A percentile compares a stretch with the other conserved stretches of the same genome.
Conservation (phyloP, 2,888 invertebrate species). For the Dasypogon diadema region DNA sequence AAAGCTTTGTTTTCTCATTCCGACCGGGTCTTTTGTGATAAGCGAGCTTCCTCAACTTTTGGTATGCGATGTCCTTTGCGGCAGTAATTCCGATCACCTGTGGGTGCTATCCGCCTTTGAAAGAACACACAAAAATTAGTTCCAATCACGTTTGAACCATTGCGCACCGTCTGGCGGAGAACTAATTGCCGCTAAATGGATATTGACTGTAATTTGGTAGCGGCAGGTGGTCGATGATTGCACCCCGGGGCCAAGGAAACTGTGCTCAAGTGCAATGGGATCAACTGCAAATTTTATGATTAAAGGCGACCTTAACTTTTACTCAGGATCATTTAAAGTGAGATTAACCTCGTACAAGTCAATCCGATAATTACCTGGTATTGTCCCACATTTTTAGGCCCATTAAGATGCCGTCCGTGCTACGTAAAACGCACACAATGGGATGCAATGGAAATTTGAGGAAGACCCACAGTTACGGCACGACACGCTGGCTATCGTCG, state of each 20-base stretch:
- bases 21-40: neutral
- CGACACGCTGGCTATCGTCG: neutral
- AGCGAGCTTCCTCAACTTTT: neutral
- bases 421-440: neutral
- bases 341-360: conserved; percentile 33
- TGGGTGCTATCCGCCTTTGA: too few relatives aligned
- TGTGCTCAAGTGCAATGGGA: neutral
- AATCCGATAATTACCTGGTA: conserved; percentile 3
- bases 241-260: conserved; percentile 12
- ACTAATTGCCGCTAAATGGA: neutral
- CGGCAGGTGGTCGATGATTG: neutral
- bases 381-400: conserved; percentile 30
- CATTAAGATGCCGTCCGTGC: conserved; percentile 10
- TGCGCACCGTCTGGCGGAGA: neutral
- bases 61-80: neutral
- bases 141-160: too few relatives aligned
- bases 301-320: conserved; percentile 25
- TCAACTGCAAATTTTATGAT: neutral
- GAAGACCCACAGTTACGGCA: neutral
- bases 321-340: conserved; percentile 6
- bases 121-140: too few relatives aligned
- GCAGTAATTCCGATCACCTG: neutral
- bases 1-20: neutral
- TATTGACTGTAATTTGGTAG: neutral
- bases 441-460: neutral